phyloP scores from a whole-genome alignment of 1,140 invertebrate species.

The Drusus annulatus region DNA sequence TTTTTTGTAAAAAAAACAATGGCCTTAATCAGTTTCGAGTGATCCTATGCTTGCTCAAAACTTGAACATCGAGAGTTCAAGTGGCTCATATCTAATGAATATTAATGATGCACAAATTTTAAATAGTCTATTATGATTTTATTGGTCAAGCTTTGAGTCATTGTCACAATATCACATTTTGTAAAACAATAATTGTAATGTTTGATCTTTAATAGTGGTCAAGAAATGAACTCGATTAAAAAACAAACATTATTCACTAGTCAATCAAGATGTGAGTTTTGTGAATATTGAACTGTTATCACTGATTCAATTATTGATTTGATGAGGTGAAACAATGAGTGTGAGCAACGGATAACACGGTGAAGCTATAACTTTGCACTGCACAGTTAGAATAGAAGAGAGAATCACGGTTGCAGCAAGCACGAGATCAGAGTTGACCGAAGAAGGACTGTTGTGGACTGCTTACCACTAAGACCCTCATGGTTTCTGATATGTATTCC shows the following conservation, averaged over 20 bases:
- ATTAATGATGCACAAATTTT: too few species aligned
- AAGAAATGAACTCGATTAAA: constrained; percentile 1
- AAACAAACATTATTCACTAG: not conserved
- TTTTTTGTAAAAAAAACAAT: too few species aligned
- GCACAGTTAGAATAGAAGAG: not conserved
- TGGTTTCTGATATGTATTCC: constrained; percentile 51
- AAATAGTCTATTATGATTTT: too few species aligned
- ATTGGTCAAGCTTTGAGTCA: too few species aligned
- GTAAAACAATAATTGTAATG: not conserved
- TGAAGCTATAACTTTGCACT: constrained; percentile 21
- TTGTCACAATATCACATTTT: constrained; percentile 1
- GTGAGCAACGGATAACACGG: constrained; percentile 3
- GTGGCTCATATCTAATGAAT: too few species aligned
- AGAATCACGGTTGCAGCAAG: not conserved
- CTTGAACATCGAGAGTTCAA: too few species aligned
- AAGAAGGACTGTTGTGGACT: constrained; percentile 14
- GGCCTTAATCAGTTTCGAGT: too few species aligned
- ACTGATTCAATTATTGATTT: constrained; percentile 9
- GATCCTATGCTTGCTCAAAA: too few species aligned
- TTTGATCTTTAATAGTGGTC: not conserved
- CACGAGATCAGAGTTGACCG: constrained; percentile 43
- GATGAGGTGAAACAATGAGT: not conserved
- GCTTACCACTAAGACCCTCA: constrained; percentile 59
- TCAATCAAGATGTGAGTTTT: not conserved
- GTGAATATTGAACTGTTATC: not conserved